Evolutionary conservation across 2,888 invertebrate genomes (phyloP), one percentile per base, ranked within the genome.

Genomic region (Habrosyne pyritoides): DNA sequence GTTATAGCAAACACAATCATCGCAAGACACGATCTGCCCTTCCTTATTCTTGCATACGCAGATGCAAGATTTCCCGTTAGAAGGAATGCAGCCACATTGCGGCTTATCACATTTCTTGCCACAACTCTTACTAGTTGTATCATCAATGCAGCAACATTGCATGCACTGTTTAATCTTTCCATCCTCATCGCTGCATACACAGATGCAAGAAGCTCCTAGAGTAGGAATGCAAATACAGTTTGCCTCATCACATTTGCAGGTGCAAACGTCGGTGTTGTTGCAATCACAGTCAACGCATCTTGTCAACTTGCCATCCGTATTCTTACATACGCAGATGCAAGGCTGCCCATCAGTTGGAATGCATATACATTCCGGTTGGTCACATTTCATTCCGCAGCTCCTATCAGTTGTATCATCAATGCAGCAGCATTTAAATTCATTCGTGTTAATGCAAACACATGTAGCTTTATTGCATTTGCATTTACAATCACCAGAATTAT

Each of bases 201-300:
- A 71, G 42, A 70, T 54, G 24, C 66, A 69, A 22, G 50, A 30
- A n/a, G 60, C 65, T 5, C 70, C 71, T 18, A 58, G 59, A 36
- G 67, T 69, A 0, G 36, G 21, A 1, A 74, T 60, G 22, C 73
- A 73, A 10, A 53, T 4, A 7, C 74, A 74, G 10, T 53, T 50
- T 21, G 12, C 46, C 8, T 36, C 47, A 26, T 54, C 52, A 28
- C 66, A 66, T n/a, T 51, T 49, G 30, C 64, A n/a, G 26, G 10
- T 33, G n/a, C 33, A 33, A 12, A 10, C 10, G 2, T 12, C 33
- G 2, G 33, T 10, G n/a, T 2, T 33, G n/a, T n/a, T 10, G 10
- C 67, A 63, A 12, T 48, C 52, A 48, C 73, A 80, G 28, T 75
- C 68, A 5, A 64, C 56, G 48, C 78, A 79, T 4, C 59, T 60